Evolutionary conservation across 2,888 invertebrate species (phyloP).

Genomic region (Siphonodentalium dalli): DNA sequence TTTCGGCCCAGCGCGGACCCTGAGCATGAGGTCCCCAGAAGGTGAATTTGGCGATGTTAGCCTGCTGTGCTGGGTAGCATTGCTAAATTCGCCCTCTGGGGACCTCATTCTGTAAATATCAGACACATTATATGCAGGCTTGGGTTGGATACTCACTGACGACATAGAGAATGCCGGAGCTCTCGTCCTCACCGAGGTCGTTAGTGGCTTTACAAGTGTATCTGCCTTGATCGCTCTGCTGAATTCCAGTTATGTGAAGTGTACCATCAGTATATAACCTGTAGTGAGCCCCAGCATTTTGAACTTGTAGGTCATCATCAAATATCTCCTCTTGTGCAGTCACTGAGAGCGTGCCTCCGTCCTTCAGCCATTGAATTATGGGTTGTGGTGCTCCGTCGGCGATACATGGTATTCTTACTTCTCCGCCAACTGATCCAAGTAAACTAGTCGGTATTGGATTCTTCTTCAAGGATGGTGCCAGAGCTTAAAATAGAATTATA

Average conservation of each 20-base stretch:
- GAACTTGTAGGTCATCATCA: too few relatives aligned
- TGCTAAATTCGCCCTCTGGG: too few relatives aligned
- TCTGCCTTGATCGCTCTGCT: slow-evolving; percentile 37
- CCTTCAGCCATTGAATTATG: slow-evolving; percentile 86
- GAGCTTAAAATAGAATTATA: slow-evolving; percentile 36
- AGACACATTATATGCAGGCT: too few relatives aligned
- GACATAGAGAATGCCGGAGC: slow-evolving; percentile 16
- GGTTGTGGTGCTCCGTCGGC: slow-evolving; percentile 89
- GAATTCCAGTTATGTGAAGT: slow-evolving; percentile 74
- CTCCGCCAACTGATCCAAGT: slow-evolving; percentile 90
- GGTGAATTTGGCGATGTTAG: too few relatives aligned
- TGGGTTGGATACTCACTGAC: slow-evolving; percentile 19
- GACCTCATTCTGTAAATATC: too few relatives aligned
- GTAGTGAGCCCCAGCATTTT: background rate
- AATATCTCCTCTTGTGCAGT: too few relatives aligned
- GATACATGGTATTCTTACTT: slow-evolving; percentile 85
- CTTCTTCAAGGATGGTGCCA: slow-evolving; percentile 88
- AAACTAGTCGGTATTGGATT: slow-evolving; percentile 81
- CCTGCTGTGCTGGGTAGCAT: too few relatives aligned
- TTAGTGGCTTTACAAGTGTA: slow-evolving; percentile 55
- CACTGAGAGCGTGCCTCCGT: slow-evolving; percentile 69
- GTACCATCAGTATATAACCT: too few relatives aligned
- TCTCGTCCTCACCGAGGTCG: slow-evolving; percentile 33
- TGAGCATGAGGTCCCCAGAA: too few relatives aligned
- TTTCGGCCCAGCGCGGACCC: too few relatives aligned